phyloP scores from a whole-genome alignment of 2,888 invertebrate genomes.

The Ferrisia virgata region DNA sequence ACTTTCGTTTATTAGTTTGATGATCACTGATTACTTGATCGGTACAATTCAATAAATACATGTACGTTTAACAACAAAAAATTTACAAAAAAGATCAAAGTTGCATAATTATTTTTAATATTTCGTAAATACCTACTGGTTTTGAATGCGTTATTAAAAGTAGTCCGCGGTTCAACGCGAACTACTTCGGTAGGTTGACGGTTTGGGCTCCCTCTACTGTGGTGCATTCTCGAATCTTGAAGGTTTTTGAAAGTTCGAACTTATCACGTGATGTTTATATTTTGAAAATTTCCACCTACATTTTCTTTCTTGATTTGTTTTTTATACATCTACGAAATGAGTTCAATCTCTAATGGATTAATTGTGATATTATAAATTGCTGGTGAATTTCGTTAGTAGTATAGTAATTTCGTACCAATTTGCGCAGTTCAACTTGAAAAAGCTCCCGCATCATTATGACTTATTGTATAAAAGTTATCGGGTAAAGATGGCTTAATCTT shows the following conservation, averaged over 20 bases:
- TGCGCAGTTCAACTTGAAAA: neutral
- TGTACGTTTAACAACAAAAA: too few species aligned
- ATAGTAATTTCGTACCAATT: neutral
- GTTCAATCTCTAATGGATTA: neutral
- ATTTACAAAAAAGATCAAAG: too few species aligned
- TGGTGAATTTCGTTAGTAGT: neutral
- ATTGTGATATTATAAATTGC: neutral
- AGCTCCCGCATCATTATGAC: neutral
- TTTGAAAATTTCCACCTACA: constrained; percentile 16
- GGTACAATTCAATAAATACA: too few species aligned
- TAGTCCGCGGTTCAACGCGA: too few species aligned
- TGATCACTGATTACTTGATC: too few species aligned
- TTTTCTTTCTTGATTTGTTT: constrained; percentile 6
- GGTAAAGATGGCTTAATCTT: neutral
- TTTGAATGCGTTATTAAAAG: too few species aligned
- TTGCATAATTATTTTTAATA: too few species aligned
- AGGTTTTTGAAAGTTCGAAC: neutral
- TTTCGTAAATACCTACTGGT: too few species aligned
- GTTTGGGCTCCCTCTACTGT: too few species aligned
- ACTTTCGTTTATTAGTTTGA: too few species aligned
- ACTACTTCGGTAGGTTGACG: too few species aligned
- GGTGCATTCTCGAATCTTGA: neutral
- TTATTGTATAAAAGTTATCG: neutral
- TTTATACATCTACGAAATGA: neutral
- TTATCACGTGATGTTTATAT: constrained; percentile 25